These are phyloP conservation scores for Schlechtendalia chinensis DNA, from an alignment of 1,140 invertebrate species.

Conservation along the genomic window DNA sequence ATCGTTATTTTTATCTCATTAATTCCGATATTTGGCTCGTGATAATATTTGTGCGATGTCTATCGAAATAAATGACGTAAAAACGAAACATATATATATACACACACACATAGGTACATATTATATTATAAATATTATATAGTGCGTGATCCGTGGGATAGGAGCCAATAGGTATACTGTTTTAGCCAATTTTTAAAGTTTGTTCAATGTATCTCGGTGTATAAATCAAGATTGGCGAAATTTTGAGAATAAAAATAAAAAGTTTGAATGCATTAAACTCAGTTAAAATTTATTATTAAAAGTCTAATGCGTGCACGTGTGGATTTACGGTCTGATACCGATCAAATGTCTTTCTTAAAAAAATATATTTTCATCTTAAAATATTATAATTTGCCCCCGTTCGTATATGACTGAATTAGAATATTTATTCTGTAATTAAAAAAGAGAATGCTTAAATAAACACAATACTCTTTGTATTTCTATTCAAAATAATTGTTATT, in stretches of 20 bases:
- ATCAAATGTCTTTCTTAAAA: not conserved
- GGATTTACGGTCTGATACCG: not conserved
- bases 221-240: not conserved
- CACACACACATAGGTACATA: too few relatives aligned
- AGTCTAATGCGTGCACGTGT: not conserved
- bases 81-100: not conserved
- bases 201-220: not conserved
- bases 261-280: not conserved
- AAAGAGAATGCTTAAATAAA: too few relatives aligned
- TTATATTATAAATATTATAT: constrained; percentile 1
- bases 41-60: not conserved
- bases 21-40: constrained; percentile 15
- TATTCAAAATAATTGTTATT: too few relatives aligned
- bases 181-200: constrained; percentile 1
- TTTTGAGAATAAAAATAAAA: not conserved
- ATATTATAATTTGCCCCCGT: not conserved
- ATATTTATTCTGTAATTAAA: too few relatives aligned
- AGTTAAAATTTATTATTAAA: not conserved
- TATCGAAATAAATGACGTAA: constrained; percentile 25
- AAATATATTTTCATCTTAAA: not conserved
- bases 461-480: too few relatives aligned
- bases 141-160: not conserved
- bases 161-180: not conserved
- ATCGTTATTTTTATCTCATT: constrained; percentile 7
- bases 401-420: not conserved